These are phyloP conservation scores for Cerastoderma edule DNA, from an alignment of 2,888 invertebrate genomes.

Conservation along the genomic window DNA sequence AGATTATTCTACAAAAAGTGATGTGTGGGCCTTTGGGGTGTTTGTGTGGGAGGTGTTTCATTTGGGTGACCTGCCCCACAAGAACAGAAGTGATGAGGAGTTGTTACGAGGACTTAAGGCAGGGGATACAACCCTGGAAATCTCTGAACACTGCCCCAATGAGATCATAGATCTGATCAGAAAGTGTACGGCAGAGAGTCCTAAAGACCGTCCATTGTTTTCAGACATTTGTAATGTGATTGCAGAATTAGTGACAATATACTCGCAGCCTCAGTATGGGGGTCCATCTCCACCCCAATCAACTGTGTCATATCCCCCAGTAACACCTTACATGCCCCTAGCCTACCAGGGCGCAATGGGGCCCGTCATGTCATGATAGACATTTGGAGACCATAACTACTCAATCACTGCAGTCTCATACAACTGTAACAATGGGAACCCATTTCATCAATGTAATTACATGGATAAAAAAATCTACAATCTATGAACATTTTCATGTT, in stretches of 20 bases:
- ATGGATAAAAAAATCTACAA: too few relatives aligned
- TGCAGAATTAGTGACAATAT: slow-evolving; percentile 77
- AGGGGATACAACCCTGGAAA: slow-evolving; percentile 70
- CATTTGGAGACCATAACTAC: too few relatives aligned
- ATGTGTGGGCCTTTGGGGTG: slow-evolving; percentile 95
- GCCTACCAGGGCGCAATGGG: too few relatives aligned
- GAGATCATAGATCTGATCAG: slow-evolving; percentile 77
- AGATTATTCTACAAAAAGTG: slow-evolving; percentile 96
- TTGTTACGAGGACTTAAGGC: slow-evolving; percentile 84
- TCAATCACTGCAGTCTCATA: too few relatives aligned
- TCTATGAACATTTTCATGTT: too few relatives aligned
- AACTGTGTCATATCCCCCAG: slow-evolving; percentile 3
- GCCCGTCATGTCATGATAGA: slow-evolving; percentile 12
- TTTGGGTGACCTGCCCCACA: slow-evolving; percentile 91
- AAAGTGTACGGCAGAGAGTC: slow-evolving; percentile 81
- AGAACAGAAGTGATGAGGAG: slow-evolving; percentile 90
- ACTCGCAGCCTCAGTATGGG: slow-evolving; percentile 46
- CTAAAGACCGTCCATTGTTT: slow-evolving; percentile 84
- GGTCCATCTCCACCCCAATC: slow-evolving; percentile 14
- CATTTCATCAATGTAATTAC: too few relatives aligned
- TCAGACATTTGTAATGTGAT: slow-evolving; percentile 80
- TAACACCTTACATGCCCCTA: slow-evolving; percentile 3
- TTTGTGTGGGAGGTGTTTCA: slow-evolving; percentile 95
- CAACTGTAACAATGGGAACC: too few relatives aligned
- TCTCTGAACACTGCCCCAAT: slow-evolving; percentile 77